Percentiles rank a stretch among this genome's conserved stretches.
Conservation (phyloP, 2,888 invertebrate species). For the Leptothorax acervorum region DNA sequence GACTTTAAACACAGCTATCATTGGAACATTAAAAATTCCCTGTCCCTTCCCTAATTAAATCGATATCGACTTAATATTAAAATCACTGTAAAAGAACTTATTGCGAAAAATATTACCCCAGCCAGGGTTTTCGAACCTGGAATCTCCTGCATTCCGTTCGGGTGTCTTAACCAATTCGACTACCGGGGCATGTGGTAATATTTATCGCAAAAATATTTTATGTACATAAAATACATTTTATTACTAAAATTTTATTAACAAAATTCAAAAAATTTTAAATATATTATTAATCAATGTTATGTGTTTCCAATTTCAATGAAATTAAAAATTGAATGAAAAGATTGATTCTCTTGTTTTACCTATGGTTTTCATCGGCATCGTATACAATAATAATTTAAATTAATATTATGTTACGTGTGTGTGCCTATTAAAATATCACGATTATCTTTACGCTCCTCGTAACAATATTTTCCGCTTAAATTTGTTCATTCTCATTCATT, state of each 20-base stretch:
- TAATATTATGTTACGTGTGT: background rate
- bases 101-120: no score
- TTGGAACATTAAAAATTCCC: no score
- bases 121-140: no score
- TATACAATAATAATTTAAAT: background rate
- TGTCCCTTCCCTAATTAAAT: no score
- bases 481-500: background rate
- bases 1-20: no score
- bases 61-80: no score
- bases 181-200: no score
- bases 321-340: background rate
- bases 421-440: background rate
- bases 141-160: no score
- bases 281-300: background rate
- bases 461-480: background rate
- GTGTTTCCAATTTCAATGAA: background rate
- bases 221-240: background rate
- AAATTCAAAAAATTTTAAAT: background rate
- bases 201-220: background rate
- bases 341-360: background rate
- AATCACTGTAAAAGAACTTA: no score
- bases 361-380: no score
- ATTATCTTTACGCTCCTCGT: background rate
- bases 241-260: background rate
- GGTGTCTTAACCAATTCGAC: no score